Base-by-base conservation (phyloP, 2,113 vertebrate genomes). In the Lanius collurio region DNA sequence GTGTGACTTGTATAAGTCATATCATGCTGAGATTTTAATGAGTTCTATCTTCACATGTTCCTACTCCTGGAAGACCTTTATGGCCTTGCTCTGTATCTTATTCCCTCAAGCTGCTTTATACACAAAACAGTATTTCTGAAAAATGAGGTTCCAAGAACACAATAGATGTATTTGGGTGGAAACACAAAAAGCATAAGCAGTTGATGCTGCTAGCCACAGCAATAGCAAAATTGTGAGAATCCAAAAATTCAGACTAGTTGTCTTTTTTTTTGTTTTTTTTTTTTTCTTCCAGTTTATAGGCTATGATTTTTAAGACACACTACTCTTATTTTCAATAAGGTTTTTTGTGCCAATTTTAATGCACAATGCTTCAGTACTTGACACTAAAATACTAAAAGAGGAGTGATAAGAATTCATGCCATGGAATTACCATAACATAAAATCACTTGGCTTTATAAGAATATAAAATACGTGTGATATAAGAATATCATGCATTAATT, bases 11-110 rank as follows among this genome's bases (percentile, higher is more conserved):
- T 53, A 22, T 60, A 94, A 91, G 62, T 60, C 65, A 60, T 70
- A 69, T 53, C 92, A 93, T 62, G 60, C 83, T 93, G 79, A 83
- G 92, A 97, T 89, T 93, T 92, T 92, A 92, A 96, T 90, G 92
- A 88, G 55, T 92, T 93, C 50, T 88, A 27, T 80, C 79, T 88
- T 93, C 88, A 70, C 70, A 65, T 44, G 47, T 94, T 63, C 76
- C 71, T 84, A 30, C 27, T 78, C 73, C 52, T 94, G 53, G 47
- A 94, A 92, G 83, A 75, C 44, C 49, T 84, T 78, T 79, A 47
- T 60, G 60, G 57, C 44, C 27, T 88, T 86, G 67, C 69, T 67
- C 52, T 92, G 59, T 57, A 81, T 94, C 79, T 95, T 94, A 91
- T 26, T 90, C 71, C 50, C 27, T 55, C 50, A 55, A 80, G 74